These are phyloP conservation scores for Porites australiensis DNA, from an alignment of 64 coral and sea anemone genomes.

Conservation along the genomic window DNA sequence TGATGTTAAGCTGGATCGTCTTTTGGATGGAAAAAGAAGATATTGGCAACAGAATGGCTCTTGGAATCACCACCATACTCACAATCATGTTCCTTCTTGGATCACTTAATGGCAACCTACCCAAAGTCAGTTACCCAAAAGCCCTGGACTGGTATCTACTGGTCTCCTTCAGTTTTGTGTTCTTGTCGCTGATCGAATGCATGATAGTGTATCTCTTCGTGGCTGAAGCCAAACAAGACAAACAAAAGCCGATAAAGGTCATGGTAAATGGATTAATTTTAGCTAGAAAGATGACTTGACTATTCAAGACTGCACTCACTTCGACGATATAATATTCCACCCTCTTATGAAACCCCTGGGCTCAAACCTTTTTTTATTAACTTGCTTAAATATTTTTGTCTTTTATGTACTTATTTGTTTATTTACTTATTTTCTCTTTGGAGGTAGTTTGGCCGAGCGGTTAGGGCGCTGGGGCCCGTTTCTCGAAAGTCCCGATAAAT, in stretches of 20 bases:
- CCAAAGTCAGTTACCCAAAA: slow-evolving; percentile 56
- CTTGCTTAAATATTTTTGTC: too few species aligned
- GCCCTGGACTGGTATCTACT: slow-evolving; percentile 56
- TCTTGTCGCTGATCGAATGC: slow-evolving; percentile 36
- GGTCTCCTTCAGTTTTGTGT: slow-evolving; percentile 46
- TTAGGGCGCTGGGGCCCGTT: too few species aligned
- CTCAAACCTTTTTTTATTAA: too few species aligned
- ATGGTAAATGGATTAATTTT: background rate
- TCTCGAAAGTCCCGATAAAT: too few species aligned
- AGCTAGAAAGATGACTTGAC: too few species aligned
- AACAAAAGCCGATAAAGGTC: background rate
- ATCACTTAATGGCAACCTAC: slow-evolving; percentile 18
- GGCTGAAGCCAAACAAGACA: background rate
- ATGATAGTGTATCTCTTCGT: background rate
- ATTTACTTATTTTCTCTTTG: too few species aligned
- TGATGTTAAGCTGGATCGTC: slow-evolving; percentile 43
- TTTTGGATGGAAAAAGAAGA: slow-evolving; percentile 42
- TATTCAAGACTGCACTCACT: too few species aligned
- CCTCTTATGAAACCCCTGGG: too few species aligned
- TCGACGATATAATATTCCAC: too few species aligned
- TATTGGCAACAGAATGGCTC: slow-evolving; percentile 34
- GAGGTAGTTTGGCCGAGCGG: too few species aligned
- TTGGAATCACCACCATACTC: slow-evolving; percentile 48
- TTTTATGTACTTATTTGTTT: too few species aligned
- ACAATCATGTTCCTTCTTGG: slow-evolving; percentile 49